Evolutionary conservation across 2,797 vertebrate species (phyloP).

Genomic region (Clangula hyemalis): DNA sequence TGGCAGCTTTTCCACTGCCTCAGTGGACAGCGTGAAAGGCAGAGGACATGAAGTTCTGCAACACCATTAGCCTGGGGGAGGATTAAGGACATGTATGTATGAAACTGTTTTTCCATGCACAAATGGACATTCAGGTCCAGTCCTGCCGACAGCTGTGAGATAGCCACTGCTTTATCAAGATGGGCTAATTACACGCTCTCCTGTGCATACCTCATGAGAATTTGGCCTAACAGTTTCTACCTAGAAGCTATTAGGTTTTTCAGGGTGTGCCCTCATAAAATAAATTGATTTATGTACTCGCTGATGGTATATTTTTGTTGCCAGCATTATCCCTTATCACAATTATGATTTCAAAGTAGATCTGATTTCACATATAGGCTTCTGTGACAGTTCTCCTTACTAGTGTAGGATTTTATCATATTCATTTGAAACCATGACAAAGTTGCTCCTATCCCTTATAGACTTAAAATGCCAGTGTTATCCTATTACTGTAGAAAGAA

Average conservation of each 20-base stretch:
- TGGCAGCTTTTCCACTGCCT: background rate
- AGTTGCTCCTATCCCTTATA: background rate
- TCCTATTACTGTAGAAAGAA: background rate
- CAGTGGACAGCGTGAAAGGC: background rate
- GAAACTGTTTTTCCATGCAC: background rate
- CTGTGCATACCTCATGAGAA: background rate
- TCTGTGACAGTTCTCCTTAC: background rate
- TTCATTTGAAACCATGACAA: background rate
- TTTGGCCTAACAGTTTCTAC: background rate
- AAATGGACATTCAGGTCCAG: background rate
- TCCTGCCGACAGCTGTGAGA: background rate
- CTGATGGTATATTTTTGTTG: background rate
- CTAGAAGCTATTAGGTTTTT: background rate
- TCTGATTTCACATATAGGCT: background rate
- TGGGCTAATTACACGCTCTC: background rate
- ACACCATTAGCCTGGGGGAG: accelerated
- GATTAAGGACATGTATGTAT: background rate
- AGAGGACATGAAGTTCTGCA: background rate
- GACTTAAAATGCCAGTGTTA: background rate
- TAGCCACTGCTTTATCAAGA: background rate
- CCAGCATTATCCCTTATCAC: accelerated
- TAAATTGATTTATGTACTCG: background rate
- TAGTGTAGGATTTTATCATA: background rate
- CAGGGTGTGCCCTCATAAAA: background rate
- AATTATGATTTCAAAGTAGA: background rate